A percentile compares a stretch with the other conserved stretches of the same genome.
phyloP scores from a whole-genome alignment of 2,113 vertebrate genomes.

The Rhinogobius similis region DNA sequence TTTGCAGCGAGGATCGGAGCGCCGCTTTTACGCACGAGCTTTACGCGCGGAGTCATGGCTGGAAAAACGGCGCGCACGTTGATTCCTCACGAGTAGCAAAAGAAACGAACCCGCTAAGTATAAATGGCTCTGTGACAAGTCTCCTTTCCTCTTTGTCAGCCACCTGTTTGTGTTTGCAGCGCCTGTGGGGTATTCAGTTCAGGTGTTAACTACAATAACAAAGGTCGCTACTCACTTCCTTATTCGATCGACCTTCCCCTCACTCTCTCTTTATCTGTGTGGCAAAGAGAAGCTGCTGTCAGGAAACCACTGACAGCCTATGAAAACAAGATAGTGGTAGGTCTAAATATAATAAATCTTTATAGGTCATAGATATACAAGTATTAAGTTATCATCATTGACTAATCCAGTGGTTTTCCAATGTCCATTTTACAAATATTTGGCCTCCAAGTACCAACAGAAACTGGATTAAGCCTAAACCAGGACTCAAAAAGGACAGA shows the following conservation, averaged over 20 bases:
- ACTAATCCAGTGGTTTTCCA: neutral
- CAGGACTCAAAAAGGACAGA: too few species aligned
- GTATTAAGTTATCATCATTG: neutral
- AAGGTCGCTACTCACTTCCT: constrained; percentile 77
- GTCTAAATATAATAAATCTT: neutral
- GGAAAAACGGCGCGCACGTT: neutral
- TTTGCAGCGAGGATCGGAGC: neutral
- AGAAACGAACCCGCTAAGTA: neutral
- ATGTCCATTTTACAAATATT: too few species aligned
- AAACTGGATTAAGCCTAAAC: too few species aligned
- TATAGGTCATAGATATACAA: too few species aligned
- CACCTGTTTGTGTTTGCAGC: constrained; percentile 12
- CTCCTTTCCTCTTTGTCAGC: constrained; percentile 4
- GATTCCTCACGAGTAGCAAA: constrained; percentile 14
- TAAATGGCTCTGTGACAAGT: neutral
- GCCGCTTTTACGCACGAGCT: neutral
- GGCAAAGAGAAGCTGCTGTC: constrained; percentile 1
- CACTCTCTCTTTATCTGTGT: neutral
- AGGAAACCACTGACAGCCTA: neutral
- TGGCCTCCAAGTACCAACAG: too few species aligned
- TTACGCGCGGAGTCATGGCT: neutral
- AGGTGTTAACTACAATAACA: constrained; percentile 35
- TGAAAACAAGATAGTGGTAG: neutral
- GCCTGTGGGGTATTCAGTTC: neutral
- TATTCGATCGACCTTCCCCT: constrained; percentile 56